Evolutionary conservation across 2,888 invertebrate species (phyloP).

Genomic region (Pasiphila rectangulata): DNA sequence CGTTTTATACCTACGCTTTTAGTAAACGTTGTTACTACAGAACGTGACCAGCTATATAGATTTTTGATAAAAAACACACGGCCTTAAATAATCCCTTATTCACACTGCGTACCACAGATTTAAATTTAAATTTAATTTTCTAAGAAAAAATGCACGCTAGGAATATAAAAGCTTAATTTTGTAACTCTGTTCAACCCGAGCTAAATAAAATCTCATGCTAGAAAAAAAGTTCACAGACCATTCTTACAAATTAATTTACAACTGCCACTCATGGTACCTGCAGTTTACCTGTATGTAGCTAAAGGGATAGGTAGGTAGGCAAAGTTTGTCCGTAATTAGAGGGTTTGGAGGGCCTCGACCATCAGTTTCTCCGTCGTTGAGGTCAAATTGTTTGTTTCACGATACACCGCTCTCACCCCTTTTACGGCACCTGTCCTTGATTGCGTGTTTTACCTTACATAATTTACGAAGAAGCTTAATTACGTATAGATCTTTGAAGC

Average conservation of each 20-base stretch:
- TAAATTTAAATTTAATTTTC: neutral
- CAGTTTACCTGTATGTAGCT: constrained; percentile 22
- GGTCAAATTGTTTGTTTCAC: constrained; percentile 21
- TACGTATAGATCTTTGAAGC: neutral
- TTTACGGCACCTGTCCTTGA: neutral
- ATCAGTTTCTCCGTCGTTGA: constrained; percentile 25
- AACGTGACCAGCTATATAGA: constrained; percentile 12
- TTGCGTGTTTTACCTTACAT: constrained; percentile 19
- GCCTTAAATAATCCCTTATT: no score
- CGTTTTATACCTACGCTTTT: constrained; percentile 17
- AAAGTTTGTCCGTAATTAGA: constrained; percentile 7
- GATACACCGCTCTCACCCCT: constrained; percentile 21
- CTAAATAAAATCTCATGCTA: constrained; percentile 3
- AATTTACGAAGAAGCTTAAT: neutral
- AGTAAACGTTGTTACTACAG: constrained; percentile 11
- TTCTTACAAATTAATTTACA: constrained; percentile 15
- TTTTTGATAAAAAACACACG: constrained; percentile 1
- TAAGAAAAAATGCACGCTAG: neutral
- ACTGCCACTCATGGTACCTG: constrained; percentile 11
- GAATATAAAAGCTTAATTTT: constrained; percentile 6
- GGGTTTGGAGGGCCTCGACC: constrained; percentile 18
- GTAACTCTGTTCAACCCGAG: constrained; percentile 1
- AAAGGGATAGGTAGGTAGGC: no score
- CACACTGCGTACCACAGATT: neutral
- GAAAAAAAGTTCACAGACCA: constrained; percentile 8